These are phyloP conservation scores for Cantharis rufa DNA, from an alignment of 2,888 invertebrate genomes.

Conservation along the genomic window DNA sequence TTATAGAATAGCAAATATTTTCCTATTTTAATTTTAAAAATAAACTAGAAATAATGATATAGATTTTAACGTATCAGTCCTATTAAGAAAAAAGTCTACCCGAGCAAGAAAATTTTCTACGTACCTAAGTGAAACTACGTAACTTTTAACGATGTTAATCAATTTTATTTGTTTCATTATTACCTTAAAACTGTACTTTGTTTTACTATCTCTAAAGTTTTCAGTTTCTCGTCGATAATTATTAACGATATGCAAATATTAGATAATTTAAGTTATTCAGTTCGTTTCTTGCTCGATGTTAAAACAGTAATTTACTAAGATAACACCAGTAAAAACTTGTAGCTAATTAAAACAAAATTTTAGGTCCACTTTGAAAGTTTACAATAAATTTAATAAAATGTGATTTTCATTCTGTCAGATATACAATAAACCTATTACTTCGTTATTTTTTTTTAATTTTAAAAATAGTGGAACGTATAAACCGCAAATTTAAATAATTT, in stretches of 20 bases:
- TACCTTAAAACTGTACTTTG: constrained; percentile 13
- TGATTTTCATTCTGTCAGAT: neutral
- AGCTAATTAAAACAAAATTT: neutral
- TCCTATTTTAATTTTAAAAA: neutral
- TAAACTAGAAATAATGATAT: neutral
- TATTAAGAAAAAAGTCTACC: neutral
- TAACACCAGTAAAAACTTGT: neutral
- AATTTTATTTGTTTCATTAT: constrained; percentile 20
- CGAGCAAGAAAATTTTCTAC: neutral
- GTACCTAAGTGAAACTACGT: neutral
- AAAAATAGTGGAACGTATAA: too few species aligned
- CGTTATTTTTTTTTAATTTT: too few species aligned
- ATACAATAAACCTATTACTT: too few species aligned
- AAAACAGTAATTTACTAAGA: constrained; percentile 4
- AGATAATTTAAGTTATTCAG: constrained; percentile 25
- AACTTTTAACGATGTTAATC: constrained; percentile 15
- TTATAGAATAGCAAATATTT: neutral
- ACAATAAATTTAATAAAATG: neutral
- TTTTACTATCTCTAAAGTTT: constrained; percentile 21
- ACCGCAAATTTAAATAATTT: neutral
- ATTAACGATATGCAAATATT: constrained; percentile 30
- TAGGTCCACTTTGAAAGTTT: neutral
- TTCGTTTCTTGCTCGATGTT: constrained; percentile 19
- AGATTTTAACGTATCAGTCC: too few species aligned
- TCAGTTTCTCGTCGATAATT: constrained; percentile 20